A percentile compares a stretch with the other conserved stretches of the same genome.
These are phyloP conservation scores for Pammene fasciana DNA, from an alignment of 2,888 invertebrate genomes.

Conservation along the genomic window DNA sequence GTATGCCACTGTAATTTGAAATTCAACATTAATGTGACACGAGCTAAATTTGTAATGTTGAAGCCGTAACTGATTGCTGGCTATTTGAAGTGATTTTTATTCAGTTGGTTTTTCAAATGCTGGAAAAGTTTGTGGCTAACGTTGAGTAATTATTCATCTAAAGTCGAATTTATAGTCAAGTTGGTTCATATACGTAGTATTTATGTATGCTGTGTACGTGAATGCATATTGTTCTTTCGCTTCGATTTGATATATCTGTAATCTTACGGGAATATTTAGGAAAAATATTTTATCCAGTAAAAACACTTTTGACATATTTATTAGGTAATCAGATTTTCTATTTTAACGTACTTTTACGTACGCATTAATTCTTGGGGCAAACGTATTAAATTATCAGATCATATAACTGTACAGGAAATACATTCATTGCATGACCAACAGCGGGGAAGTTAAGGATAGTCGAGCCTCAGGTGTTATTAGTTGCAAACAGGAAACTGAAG, in stretches of 20 bases:
- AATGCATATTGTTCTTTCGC: too few species aligned
- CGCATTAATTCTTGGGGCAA: neutral
- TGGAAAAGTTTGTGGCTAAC: neutral
- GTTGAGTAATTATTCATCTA: neutral
- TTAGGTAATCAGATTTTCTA: too few species aligned
- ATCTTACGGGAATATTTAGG: too few species aligned
- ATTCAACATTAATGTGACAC: constrained; percentile 60
- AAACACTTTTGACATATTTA: too few species aligned
- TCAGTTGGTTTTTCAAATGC: constrained; percentile 17
- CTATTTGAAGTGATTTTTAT: constrained; percentile 33
- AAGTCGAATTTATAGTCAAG: too few species aligned
- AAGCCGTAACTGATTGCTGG: constrained; percentile 36
- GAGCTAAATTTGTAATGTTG: constrained; percentile 43
- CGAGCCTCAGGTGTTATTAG: constrained; percentile 28
- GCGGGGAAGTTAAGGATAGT: constrained; percentile 16
- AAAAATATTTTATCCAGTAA: too few species aligned
- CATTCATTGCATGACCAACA: neutral
- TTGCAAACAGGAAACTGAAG: constrained; percentile 34
- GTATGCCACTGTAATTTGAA: constrained; percentile 58
- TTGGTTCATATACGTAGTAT: too few species aligned
- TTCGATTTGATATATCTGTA: too few species aligned
- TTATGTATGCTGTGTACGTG: too few species aligned
- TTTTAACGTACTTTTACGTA: too few species aligned
- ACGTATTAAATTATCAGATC: neutral
- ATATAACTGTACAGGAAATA: neutral